phyloP scores from a whole-genome alignment of 2,113 vertebrate species.

The Neoarius graeffei region DNA sequence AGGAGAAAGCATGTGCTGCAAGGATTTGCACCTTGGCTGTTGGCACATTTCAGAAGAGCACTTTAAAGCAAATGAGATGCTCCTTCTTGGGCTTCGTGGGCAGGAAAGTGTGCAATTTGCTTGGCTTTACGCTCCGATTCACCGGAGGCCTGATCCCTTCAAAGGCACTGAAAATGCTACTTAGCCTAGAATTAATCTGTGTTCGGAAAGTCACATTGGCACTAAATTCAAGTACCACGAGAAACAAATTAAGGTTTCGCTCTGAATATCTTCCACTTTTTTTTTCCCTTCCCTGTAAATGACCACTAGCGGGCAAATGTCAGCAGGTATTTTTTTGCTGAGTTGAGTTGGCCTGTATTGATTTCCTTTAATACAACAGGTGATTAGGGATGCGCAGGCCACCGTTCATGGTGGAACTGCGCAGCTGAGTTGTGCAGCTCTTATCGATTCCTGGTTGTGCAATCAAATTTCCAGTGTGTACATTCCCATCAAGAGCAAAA shows the following conservation, averaged over 20 bases:
- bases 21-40: conserved; percentile 56
- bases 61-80: conserved; percentile 66
- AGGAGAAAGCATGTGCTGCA: conserved; percentile 30
- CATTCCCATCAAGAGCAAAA: background rate
- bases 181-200: conserved; percentile 49
- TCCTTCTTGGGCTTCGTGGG: conserved; percentile 58
- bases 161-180: conserved; percentile 47
- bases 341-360: conserved; percentile 37
- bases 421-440: conserved; percentile 12
- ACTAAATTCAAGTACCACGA: conserved; percentile 33
- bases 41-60: conserved; percentile 66
- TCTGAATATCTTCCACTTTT: background rate
- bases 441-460: conserved; percentile 34
- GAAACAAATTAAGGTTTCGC: conserved; percentile 41
- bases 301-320: background rate
- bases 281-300: background rate
- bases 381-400: conserved; percentile 37
- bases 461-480: background rate
- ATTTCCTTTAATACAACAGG: conserved; percentile 51
- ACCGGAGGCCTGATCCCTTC: conserved; percentile 56
- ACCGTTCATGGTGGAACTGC: conserved; percentile 21
- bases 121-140: conserved; percentile 65
- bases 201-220: conserved; percentile 43
- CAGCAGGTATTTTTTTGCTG: conserved; percentile 16
- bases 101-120: conserved; percentile 67